A percentile compares a stretch with the other conserved stretches of the same genome.
These are phyloP conservation scores for Theonella swinhoei DNA, from an alignment of 37 sponge, comb jelly and placozoan genomes.

Conservation along the genomic window DNA sequence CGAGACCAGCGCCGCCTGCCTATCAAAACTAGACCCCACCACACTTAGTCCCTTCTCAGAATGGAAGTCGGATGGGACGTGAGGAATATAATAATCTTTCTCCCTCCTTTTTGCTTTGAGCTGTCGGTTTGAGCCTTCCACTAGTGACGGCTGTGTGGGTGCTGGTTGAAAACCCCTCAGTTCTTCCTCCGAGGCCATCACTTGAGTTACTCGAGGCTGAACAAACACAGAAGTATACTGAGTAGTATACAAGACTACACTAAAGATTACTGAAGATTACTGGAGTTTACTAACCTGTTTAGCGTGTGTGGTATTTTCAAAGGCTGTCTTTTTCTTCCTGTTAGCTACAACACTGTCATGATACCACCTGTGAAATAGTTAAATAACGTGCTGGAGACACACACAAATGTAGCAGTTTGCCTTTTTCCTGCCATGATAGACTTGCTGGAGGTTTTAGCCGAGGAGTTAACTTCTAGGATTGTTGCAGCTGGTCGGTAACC, in stretches of 20 bases:
- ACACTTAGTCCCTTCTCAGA: slow-evolving; percentile 69
- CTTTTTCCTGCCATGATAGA: slow-evolving; percentile 75
- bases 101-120: slow-evolving; percentile 3
- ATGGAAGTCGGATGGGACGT: slow-evolving; percentile 63
- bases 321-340: slow-evolving; percentile 12
- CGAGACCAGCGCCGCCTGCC: slow-evolving; percentile 50
- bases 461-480: slow-evolving; percentile 72
- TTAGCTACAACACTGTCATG: slow-evolving; percentile 27
- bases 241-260: no score
- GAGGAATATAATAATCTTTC: slow-evolving; percentile 54
- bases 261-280: no score
- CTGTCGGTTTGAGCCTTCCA: no score
- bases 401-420: not conserved
- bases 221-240: no score
- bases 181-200: not conserved
- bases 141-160: no score
- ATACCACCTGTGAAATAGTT: not conserved
- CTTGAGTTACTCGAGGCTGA: no score
- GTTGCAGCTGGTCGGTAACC: slow-evolving; percentile 25
- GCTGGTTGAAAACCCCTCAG: slow-evolving; percentile 14
- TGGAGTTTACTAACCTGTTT: no score
- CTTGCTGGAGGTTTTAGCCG: slow-evolving; percentile 41
- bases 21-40: slow-evolving; percentile 51
- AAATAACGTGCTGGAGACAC: no score
- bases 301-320: no score